Conservation (phyloP, 2,113 vertebrate genomes). For the Lanius collurio region DNA sequence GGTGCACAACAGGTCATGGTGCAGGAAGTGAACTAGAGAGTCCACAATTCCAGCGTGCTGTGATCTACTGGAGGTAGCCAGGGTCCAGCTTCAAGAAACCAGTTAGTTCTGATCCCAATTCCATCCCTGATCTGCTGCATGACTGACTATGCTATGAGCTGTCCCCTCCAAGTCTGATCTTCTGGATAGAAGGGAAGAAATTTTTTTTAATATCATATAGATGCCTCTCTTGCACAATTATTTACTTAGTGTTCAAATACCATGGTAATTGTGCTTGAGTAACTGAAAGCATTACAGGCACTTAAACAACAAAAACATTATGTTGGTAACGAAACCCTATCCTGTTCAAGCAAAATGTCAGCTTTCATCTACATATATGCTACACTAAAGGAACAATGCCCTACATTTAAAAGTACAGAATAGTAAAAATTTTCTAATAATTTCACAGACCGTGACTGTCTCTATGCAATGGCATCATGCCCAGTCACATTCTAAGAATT, state of each 20-base stretch:
- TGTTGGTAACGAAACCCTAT: background rate
- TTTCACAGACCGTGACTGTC: background rate
- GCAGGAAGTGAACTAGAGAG: background rate
- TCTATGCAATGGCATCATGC: background rate
- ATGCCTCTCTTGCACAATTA: background rate
- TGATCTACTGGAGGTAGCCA: background rate
- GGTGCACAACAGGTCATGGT: background rate
- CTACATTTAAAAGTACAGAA: background rate
- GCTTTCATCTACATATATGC: background rate
- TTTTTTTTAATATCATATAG: background rate
- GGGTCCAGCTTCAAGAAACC: background rate
- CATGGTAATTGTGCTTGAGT: background rate
- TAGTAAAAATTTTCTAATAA: background rate
- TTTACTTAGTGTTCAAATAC: slow-evolving; percentile 3
- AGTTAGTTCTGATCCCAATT: background rate
- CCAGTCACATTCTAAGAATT: background rate
- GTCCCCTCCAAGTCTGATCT: background rate
- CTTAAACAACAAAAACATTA: background rate
- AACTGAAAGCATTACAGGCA: slow-evolving; percentile 1
- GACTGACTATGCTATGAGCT: background rate
- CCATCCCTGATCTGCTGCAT: background rate
- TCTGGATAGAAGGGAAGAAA: background rate
- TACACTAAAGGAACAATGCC: background rate
- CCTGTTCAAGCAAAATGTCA: background rate
- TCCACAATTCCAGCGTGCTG: rapidly evolving